Base-by-base conservation (phyloP, 2,888 invertebrate genomes). In the Sceliomorpha sp. region DNA sequence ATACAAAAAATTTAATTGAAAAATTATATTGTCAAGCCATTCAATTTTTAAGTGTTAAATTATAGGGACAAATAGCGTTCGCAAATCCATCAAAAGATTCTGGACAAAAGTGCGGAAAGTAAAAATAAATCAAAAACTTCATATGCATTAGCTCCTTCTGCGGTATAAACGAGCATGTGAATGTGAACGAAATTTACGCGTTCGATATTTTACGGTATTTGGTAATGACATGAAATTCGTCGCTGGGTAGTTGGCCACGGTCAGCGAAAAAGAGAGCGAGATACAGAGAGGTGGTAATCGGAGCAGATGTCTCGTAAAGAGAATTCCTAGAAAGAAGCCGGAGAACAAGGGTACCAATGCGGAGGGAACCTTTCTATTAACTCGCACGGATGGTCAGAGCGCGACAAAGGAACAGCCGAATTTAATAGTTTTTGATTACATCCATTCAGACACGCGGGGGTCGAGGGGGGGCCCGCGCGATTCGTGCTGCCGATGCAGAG, bases 241-340 rank as follows among this genome's bases (percentile, higher is more conserved):
- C 14, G n/a, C 15, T 42, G 27, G 13, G 24, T 42, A 20, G 17
- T 15, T 9, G 5, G 39, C 44, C 9, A 31, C 27, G 31, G n/a
- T n/a, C n/a, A n/a, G n/a, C n/a, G n/a, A n/a, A n/a, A 37, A 48
- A 47, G 45, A 66, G 68, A 67, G 51, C 20, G 27, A 47, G 56
- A 36, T 9, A 9, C 17, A 36, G 12, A 55, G 51, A 37, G 39
- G 9, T 20, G 62, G 73, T 51, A 70, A 73, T 62, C 70, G 72
- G 76, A 72, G 74, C 80, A 80, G 79, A 76, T 80, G 79, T 79
- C 72, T 72, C 72, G 72, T 70, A 67, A 75, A 72, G 58, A 59
- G 64, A 51, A 64, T 79, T 80, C 79, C 73, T 76, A 72, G 75
- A 79, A 80, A 74, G 69, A 73, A 64, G 59, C 71, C 48, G 44